Evolutionary conservation across 2,888 invertebrate species (phyloP).

Genomic region (Parelbella ahira): DNA sequence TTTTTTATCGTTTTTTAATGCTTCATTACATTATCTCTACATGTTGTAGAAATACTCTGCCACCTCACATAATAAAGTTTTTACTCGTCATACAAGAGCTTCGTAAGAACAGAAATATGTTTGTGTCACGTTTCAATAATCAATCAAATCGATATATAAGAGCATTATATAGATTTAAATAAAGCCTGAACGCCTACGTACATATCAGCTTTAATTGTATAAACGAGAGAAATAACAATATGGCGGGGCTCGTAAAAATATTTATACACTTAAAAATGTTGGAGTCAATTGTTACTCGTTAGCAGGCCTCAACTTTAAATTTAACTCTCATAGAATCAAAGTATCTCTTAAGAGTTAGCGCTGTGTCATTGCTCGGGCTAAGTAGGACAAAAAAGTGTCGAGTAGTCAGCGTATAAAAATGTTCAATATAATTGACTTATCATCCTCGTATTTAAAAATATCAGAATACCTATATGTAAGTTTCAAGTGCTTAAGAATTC

Average conservation of each 20-base stretch:
- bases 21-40: no score
- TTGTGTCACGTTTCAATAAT: constrained; percentile 17
- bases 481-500: background rate
- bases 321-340: constrained; percentile 70
- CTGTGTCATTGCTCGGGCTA: constrained; percentile 68
- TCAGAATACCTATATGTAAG: no score
- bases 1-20: no score
- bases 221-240: constrained; percentile 23
- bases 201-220: constrained; percentile 18
- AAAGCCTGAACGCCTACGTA: constrained; percentile 17
- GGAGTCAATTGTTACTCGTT: constrained; percentile 71
- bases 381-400: constrained; percentile 43
- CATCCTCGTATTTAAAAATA: constrained; percentile 10
- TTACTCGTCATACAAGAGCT: no score
- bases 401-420: constrained; percentile 30
- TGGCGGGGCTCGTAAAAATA: constrained; percentile 38
- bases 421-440: constrained; percentile 3
- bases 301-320: constrained; percentile 54
- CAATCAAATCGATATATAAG: constrained; percentile 20
- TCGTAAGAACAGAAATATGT: constrained; percentile 3
- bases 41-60: no score
- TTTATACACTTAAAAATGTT: constrained; percentile 59
- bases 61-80: no score
- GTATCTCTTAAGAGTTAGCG: constrained; percentile 72
- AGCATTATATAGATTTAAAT: constrained; percentile 20